These are phyloP conservation scores for Acipenser ruthenus DNA, from an alignment of 2,797 vertebrate genomes.

Conservation along the genomic window DNA sequence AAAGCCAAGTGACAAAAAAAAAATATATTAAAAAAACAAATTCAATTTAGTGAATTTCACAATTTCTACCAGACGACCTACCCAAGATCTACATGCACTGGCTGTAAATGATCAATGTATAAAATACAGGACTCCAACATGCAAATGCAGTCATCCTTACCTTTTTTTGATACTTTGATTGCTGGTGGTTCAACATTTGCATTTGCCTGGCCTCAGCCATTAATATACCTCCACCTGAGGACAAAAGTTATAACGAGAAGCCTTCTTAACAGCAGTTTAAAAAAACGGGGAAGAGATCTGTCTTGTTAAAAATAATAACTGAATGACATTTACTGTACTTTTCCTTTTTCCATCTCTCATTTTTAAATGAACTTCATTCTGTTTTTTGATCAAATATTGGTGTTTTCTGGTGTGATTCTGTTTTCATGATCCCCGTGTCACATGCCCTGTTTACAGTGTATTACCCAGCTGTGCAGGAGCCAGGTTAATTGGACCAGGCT, in stretches of 20 bases:
- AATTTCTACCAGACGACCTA: too few species aligned
- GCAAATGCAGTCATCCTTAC: slow-evolving; percentile 40
- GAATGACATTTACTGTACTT: too few species aligned
- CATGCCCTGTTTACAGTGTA: slow-evolving; percentile 5
- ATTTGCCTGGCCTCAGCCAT: slow-evolving; percentile 61
- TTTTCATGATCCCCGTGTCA: too few species aligned
- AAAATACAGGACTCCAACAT: too few species aligned
- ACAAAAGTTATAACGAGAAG: slow-evolving; percentile 4
- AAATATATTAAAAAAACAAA: slow-evolving; percentile 28
- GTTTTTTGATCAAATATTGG: too few species aligned
- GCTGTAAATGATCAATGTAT: too few species aligned
- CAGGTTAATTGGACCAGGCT: slow-evolving; percentile 39
- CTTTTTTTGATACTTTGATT: slow-evolving; percentile 69
- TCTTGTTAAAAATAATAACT: too few species aligned
- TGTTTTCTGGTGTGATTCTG: not conserved
- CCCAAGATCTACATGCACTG: too few species aligned
- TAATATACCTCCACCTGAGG: slow-evolving; percentile 61
- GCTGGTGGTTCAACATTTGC: slow-evolving; percentile 45
- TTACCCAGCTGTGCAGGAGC: slow-evolving; percentile 67
- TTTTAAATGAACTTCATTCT: too few species aligned
- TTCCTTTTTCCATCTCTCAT: too few species aligned
- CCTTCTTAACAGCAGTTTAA: too few species aligned
- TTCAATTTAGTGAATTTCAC: slow-evolving; percentile 10
- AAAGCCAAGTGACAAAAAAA: slow-evolving; percentile 9
- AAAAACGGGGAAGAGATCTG: too few species aligned